A percentile compares a stretch with the other conserved stretches of the same genome.
Conservation (phyloP, 2,113 vertebrate genomes). For the Heliornis fulica region DNA sequence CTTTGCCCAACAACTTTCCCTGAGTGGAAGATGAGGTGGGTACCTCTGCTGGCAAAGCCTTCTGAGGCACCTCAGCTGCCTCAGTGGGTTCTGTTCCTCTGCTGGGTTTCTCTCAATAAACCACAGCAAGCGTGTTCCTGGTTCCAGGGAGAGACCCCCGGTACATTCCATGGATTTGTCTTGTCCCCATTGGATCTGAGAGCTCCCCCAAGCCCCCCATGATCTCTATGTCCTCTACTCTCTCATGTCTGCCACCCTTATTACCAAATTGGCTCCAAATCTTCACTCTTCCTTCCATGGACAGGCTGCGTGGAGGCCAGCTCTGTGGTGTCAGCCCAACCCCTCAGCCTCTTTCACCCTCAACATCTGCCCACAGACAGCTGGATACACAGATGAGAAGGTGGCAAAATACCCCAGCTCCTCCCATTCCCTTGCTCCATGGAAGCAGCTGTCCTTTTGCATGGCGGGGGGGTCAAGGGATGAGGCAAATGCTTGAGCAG, state of each 20-base stretch:
- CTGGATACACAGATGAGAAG: rapidly evolving
- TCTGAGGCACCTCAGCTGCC: rapidly evolving
- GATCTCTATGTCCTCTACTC: neutral
- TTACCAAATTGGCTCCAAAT: neutral
- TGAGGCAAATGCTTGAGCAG: neutral
- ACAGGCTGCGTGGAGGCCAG: neutral
- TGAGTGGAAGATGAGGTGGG: rapidly evolving
- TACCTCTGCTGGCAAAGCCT: rapidly evolving
- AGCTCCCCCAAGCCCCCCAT: neutral
- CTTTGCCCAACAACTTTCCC: neutral
- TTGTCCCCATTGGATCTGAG: neutral
- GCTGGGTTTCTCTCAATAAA: neutral
- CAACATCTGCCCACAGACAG: neutral
- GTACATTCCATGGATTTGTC: neutral
- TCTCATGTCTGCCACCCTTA: neutral
- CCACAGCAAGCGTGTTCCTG: rapidly evolving
- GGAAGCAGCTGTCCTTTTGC: neutral
- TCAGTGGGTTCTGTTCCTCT: neutral
- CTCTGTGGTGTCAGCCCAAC: neutral
- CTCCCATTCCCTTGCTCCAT: neutral
- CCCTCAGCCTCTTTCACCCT: neutral
- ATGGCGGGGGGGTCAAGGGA: rapidly evolving
- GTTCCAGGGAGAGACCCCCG: neutral
- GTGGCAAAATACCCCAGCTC: neutral
- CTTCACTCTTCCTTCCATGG: neutral